Conservation (phyloP, 2,888 invertebrate species). For the Brachylomia viminalis region DNA sequence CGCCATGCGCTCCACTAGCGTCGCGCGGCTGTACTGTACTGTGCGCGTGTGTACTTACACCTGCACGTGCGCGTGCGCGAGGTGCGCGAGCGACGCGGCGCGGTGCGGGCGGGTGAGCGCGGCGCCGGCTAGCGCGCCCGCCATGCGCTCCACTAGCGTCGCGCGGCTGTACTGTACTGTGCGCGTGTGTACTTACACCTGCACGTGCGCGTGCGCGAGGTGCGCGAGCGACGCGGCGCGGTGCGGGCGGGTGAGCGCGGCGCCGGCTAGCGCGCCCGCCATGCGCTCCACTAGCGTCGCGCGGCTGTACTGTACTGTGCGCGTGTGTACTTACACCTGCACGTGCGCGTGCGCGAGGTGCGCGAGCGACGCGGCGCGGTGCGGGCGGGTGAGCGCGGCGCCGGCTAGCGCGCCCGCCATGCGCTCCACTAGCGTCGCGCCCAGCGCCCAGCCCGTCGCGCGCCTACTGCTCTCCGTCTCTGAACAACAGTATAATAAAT, state of each 20-base stretch:
- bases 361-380: constrained; percentile 74
- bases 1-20: too few species aligned
- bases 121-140: not conserved
- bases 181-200: constrained; percentile 74
- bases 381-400: constrained; percentile 84
- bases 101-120: too few species aligned
- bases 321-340: constrained; percentile 75
- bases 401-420: constrained; percentile 81
- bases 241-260: constrained; percentile 84
- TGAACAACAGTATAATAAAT: constrained; percentile 1
- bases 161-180: not conserved
- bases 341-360: constrained; percentile 79
- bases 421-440: constrained; percentile 83
- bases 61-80: too few species aligned
- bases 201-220: constrained; percentile 79
- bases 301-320: constrained; percentile 26
- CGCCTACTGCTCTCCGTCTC: constrained; percentile 66
- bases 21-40: too few species aligned
- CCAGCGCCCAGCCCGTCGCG: constrained; percentile 65
- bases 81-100: too few species aligned
- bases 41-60: too few species aligned
- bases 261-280: constrained; percentile 81
- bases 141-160: not conserved
- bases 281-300: constrained; percentile 83
- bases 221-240: constrained; percentile 73